Evolutionary conservation across 2,797 vertebrate species (phyloP).

Genomic region (Myiotriccus ornatus): DNA sequence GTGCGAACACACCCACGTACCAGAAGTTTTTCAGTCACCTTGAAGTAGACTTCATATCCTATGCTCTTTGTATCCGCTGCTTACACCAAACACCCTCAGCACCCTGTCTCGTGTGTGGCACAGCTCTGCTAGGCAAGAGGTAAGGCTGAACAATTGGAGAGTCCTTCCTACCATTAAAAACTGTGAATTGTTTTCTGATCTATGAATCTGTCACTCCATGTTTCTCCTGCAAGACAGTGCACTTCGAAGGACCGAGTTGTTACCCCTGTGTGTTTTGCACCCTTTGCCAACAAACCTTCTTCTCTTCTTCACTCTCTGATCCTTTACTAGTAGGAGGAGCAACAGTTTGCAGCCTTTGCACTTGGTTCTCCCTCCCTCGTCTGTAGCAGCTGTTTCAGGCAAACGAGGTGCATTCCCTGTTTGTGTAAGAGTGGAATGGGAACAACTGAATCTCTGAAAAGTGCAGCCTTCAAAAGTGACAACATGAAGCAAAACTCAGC

Average conservation of each 20-base stretch:
- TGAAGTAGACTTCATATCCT: background rate
- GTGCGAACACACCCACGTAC: fast-evolving
- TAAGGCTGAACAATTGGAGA: background rate
- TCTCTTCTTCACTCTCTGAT: background rate
- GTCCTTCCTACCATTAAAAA: background rate
- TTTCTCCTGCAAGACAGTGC: background rate
- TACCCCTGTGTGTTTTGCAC: background rate
- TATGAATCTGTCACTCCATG: background rate
- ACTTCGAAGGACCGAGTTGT: background rate
- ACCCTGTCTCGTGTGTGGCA: background rate
- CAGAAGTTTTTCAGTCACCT: background rate
- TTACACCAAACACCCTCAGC: background rate
- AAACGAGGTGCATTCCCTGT: background rate
- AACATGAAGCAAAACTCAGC: background rate
- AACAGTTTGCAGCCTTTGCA: background rate
- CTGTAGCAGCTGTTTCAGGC: background rate
- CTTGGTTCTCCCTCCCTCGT: fast-evolving
- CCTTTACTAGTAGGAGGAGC: background rate
- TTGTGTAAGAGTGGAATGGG: background rate
- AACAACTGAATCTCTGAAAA: background rate
- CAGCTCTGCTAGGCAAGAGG: background rate
- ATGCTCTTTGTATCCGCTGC: background rate
- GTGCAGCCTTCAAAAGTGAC: background rate
- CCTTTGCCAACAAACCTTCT: background rate
- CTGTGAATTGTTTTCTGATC: background rate